These are phyloP conservation scores for Miichthys miiuy DNA, from an alignment of 2,797 vertebrate species.

Conservation along the genomic window DNA sequence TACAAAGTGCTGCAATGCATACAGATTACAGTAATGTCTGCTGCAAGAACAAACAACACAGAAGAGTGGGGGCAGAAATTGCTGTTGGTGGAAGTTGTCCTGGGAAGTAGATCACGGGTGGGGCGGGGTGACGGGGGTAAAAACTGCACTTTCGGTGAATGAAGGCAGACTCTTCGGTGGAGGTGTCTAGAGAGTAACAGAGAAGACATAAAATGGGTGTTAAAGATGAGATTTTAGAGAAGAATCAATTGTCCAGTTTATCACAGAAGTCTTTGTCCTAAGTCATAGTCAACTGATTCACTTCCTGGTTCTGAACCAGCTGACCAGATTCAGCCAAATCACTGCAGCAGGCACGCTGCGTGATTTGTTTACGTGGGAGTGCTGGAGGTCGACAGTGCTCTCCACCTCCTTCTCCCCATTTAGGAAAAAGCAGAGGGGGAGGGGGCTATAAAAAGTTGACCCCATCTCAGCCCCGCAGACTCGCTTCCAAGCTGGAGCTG, in stretches of 20 bases:
- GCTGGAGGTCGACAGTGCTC: conserved; percentile 58
- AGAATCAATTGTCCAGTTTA: neutral
- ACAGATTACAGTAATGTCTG: conserved; percentile 53
- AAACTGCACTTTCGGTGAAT: conserved; percentile 57
- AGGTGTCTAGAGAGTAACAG: conserved; percentile 59
- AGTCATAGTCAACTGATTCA: neutral
- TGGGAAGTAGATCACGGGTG: conserved; percentile 47
- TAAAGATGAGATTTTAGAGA: neutral
- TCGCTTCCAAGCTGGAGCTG: conserved; percentile 74
- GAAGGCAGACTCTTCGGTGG: conserved; percentile 57
- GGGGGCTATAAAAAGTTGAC: conserved; percentile 88
- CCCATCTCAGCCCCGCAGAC: conserved; percentile 78
- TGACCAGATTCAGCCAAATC: conserved; percentile 40
- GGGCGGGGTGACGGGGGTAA: conserved; percentile 25
- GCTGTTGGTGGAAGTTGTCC: conserved; percentile 48
- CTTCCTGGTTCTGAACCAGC: conserved; percentile 38
- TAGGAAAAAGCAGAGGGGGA: conserved; percentile 72
- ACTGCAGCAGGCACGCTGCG: conserved; percentile 16
- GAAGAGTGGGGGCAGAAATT: conserved; percentile 30
- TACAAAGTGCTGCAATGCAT: conserved; percentile 76
- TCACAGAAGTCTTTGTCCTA: neutral
- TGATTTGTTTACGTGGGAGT: conserved; percentile 76
- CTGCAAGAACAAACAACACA: conserved; percentile 51
- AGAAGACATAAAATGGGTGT: conserved; percentile 35
- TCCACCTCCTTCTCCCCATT: conserved; percentile 71